A percentile compares a stretch with the other conserved stretches of the same genome.
Conservation (phyloP, 2,113 vertebrate species). For the Sigmodon hispidus region DNA sequence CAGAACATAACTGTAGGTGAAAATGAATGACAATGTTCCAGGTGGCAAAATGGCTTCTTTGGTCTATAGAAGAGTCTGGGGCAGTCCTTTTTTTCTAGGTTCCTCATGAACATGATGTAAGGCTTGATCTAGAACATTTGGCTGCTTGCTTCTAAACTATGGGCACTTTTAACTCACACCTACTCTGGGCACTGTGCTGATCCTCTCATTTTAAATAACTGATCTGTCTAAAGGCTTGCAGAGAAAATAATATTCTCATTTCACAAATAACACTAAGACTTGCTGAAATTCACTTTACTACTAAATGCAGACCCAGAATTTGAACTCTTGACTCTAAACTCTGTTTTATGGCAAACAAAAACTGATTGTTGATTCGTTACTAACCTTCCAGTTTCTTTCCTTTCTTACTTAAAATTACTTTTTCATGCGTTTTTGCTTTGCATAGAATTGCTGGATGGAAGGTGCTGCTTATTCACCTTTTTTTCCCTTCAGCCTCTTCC, state of each 20-base stretch:
- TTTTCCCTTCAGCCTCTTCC: conserved; percentile 28
- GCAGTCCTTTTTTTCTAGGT: conserved; percentile 11
- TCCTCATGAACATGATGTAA: conserved; percentile 1
- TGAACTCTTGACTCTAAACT: conserved; percentile 42
- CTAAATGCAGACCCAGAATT: conserved; percentile 54
- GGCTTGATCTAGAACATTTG: neutral
- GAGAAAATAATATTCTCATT: neutral
- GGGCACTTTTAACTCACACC: conserved; percentile 8
- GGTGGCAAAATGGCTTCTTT: neutral
- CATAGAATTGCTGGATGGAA: conserved; percentile 49
- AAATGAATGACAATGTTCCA: neutral
- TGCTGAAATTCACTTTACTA: conserved; percentile 40
- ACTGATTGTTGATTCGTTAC: conserved; percentile 45
- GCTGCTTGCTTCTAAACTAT: conserved; percentile 7
- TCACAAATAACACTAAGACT: conserved; percentile 49
- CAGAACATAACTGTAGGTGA: conserved; percentile 6
- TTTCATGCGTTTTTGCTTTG: conserved; percentile 57
- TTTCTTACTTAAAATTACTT: conserved; percentile 59
- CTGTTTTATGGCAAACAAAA: conserved; percentile 38
- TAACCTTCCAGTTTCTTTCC: conserved; percentile 61
- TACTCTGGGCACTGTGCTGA: conserved; percentile 22
- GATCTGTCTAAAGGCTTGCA: conserved; percentile 28
- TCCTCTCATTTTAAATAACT: conserved; percentile 46
- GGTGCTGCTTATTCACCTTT: conserved; percentile 1
- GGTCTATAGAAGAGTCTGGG: neutral